These are phyloP conservation scores for Cyanoliseus patagonus DNA, from an alignment of 2,113 vertebrate genomes.

Conservation along the genomic window DNA sequence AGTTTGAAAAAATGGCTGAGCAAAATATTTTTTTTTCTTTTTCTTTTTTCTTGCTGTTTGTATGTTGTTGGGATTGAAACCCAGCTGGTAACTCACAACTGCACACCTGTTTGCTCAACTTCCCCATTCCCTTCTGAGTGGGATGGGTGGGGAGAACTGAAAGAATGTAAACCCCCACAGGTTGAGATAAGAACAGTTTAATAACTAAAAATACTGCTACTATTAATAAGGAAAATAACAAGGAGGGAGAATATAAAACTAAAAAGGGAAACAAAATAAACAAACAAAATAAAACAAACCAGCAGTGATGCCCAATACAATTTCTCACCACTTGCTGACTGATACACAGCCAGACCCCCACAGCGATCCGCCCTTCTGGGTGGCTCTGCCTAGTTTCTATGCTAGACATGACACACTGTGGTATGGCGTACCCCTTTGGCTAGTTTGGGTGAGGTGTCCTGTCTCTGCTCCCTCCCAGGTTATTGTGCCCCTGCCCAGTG, in stretches of 20 bases:
- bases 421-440: background rate
- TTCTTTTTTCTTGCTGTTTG: background rate
- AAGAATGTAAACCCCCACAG: background rate
- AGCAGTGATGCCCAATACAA: background rate
- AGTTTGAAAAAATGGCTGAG: background rate
- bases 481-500: background rate
- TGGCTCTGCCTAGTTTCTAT: background rate
- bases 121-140: background rate
- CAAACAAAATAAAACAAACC: background rate
- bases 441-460: background rate
- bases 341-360: fast-evolving
- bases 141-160: background rate
- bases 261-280: background rate
- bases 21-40: background rate
- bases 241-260: background rate
- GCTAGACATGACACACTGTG: background rate
- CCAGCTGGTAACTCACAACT: background rate
- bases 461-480: background rate
- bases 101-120: background rate
- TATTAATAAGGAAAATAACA: background rate
- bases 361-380: background rate
- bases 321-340: background rate
- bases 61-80: background rate
- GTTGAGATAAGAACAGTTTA: background rate
- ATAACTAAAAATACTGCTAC: background rate